Evolutionary conservation across 2,888 invertebrate species (phyloP).

Genomic region (Petrophora chlorosata): DNA sequence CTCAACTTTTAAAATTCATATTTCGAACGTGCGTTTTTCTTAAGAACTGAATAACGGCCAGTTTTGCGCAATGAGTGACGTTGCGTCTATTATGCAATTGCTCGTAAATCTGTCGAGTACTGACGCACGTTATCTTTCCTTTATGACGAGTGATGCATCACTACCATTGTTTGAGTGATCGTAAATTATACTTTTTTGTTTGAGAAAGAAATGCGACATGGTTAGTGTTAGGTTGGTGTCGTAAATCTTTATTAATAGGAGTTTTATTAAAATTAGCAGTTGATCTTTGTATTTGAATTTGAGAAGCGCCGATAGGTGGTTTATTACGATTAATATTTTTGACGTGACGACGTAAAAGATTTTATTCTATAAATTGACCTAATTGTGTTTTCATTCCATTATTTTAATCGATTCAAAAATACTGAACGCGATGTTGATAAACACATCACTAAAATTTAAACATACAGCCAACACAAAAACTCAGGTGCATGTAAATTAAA

Average conservation of each 20-base stretch:
- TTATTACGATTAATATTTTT: no score
- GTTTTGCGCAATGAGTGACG: slow-evolving; percentile 33
- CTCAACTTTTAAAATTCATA: neutral
- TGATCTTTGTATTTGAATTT: neutral
- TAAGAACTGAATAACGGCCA: slow-evolving; percentile 12
- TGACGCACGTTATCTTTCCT: slow-evolving; percentile 65
- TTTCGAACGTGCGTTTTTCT: slow-evolving; percentile 1
- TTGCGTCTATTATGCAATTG: slow-evolving; percentile 64
- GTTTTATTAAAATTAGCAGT: slow-evolving; percentile 6
- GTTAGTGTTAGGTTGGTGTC: slow-evolving; percentile 15
- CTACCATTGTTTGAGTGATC: slow-evolving; percentile 64
- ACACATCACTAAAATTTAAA: slow-evolving; percentile 7
- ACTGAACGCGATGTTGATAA: neutral
- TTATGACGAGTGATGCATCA: slow-evolving; percentile 81
- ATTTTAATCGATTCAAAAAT: neutral
- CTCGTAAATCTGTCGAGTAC: slow-evolving; percentile 71
- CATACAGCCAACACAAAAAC: slow-evolving; percentile 34
- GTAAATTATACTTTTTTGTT: slow-evolving; percentile 59
- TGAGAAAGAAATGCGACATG: slow-evolving; percentile 11
- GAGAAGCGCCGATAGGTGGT: no score
- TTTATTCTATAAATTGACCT: no score
- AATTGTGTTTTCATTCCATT: no score
- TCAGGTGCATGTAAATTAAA: slow-evolving; percentile 40
- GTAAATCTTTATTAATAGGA: slow-evolving; percentile 24
- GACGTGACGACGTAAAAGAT: no score